These are phyloP conservation scores for Coregonus sp. DNA, from an alignment of 2,797 vertebrate species.

Conservation along the genomic window DNA sequence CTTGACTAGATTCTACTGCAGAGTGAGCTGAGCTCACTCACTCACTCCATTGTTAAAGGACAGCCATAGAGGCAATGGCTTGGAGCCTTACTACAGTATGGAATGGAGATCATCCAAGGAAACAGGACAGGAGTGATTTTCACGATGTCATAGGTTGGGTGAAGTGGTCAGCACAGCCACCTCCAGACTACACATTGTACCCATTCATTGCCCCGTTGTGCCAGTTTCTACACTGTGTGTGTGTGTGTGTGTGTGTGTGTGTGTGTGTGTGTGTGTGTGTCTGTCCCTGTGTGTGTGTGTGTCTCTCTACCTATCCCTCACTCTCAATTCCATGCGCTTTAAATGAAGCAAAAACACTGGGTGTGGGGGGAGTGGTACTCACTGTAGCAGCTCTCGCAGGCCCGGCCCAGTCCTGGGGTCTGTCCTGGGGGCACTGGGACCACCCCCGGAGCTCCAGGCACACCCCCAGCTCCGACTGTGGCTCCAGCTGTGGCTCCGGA, in stretches of 20 bases:
- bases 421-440: slow-evolving; percentile 58
- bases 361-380: slow-evolving; percentile 67
- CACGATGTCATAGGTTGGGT: too few relatives aligned
- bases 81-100: neutral
- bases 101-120: neutral
- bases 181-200: too few relatives aligned
- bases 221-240: too few relatives aligned
- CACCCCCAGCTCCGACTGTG: slow-evolving; percentile 2
- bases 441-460: slow-evolving; percentile 34
- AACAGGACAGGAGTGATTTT: too few relatives aligned
- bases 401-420: slow-evolving; percentile 83
- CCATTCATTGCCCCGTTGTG: too few relatives aligned
- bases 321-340: too few relatives aligned
- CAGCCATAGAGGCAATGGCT: neutral
- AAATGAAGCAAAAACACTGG: too few relatives aligned
- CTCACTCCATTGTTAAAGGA: neutral
- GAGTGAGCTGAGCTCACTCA: slow-evolving; percentile 13
- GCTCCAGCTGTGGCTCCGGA: slow-evolving; percentile 58
- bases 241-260: too few relatives aligned
- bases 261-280: too few relatives aligned
- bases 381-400: slow-evolving; percentile 98
- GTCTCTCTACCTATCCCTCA: too few relatives aligned
- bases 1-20: slow-evolving; percentile 31
- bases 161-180: too few relatives aligned
- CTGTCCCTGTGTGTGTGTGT: too few relatives aligned